Conservation (phyloP, 2,888 invertebrate genomes). For the Cheilosia grossa region DNA sequence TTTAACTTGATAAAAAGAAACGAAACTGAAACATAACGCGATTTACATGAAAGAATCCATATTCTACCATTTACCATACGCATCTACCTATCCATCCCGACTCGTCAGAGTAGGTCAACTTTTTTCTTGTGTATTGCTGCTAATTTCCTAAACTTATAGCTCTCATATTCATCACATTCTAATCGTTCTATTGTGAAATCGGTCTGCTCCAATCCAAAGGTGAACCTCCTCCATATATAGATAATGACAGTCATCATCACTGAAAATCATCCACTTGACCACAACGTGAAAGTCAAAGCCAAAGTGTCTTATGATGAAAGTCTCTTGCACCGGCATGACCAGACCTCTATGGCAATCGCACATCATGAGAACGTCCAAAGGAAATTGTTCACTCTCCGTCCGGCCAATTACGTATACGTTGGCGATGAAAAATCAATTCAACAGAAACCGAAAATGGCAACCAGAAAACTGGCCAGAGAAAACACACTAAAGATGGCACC, state of each 20-base stretch:
- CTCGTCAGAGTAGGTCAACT: no score
- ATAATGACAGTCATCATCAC: conserved; percentile 19
- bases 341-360: not conserved
- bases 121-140: no score
- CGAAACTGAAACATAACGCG: no score
- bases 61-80: no score
- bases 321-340: conserved; percentile 6
- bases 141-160: no score
- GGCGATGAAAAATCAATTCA: conserved; percentile 15
- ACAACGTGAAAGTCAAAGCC: conserved; percentile 71
- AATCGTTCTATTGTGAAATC: no score
- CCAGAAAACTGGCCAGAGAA: conserved; percentile 24
- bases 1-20: no score
- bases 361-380: conserved; percentile 26
- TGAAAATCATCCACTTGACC: conserved; percentile 38
- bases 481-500: conserved; percentile 19
- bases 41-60: no score
- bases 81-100: no score
- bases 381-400: conserved; percentile 33
- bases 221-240: not conserved
- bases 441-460: not conserved
- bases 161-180: no score
- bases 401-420: not conserved
- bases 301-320: conserved; percentile 60
- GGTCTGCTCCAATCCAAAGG: no score